phyloP scores from a whole-genome alignment of 2,888 invertebrate species.

The Embidobia sp. region DNA sequence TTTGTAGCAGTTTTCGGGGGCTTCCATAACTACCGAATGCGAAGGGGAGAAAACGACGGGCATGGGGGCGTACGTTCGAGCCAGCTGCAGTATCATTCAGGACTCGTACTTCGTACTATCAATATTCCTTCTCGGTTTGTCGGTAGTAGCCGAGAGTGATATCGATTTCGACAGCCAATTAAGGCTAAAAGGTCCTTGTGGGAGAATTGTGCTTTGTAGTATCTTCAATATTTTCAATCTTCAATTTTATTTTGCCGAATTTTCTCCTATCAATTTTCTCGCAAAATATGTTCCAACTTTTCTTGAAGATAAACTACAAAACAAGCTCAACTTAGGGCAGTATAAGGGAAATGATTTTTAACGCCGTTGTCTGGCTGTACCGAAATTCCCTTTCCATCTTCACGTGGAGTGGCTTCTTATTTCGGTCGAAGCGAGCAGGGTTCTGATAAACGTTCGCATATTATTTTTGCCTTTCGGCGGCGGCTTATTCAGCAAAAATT shows the following conservation, averaged over 20 bases:
- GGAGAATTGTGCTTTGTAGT: conserved; percentile 72
- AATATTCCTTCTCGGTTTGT: conserved; percentile 67
- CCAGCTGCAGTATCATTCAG: conserved; percentile 66
- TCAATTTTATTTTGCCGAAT: conserved; percentile 54
- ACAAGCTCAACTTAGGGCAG: conserved; percentile 21
- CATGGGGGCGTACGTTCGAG: conserved; percentile 54
- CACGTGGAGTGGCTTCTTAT: conserved; percentile 12
- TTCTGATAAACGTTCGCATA: conserved; percentile 18
- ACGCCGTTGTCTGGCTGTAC: not conserved
- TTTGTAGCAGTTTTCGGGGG: conserved; percentile 24
- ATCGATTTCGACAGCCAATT: conserved; percentile 80
- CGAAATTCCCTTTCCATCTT: not conserved
- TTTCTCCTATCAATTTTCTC: conserved; percentile 49
- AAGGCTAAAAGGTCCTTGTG: conserved; percentile 79
- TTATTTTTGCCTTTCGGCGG: conserved; percentile 1
- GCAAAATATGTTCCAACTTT: conserved; percentile 40
- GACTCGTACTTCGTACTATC: conserved; percentile 64
- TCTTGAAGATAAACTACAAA: conserved; percentile 9
- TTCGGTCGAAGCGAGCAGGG: conserved; percentile 3
- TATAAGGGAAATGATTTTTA: conserved; percentile 24
- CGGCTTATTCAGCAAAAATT: conserved; percentile 24
- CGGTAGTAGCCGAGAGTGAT: conserved; percentile 73
- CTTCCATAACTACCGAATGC: conserved; percentile 32
- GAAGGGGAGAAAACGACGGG: conserved; percentile 52
- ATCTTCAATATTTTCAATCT: conserved; percentile 64